These are phyloP conservation scores for Campopleginae sp. DNA, from an alignment of 2,888 invertebrate genomes.

Conservation along the genomic window DNA sequence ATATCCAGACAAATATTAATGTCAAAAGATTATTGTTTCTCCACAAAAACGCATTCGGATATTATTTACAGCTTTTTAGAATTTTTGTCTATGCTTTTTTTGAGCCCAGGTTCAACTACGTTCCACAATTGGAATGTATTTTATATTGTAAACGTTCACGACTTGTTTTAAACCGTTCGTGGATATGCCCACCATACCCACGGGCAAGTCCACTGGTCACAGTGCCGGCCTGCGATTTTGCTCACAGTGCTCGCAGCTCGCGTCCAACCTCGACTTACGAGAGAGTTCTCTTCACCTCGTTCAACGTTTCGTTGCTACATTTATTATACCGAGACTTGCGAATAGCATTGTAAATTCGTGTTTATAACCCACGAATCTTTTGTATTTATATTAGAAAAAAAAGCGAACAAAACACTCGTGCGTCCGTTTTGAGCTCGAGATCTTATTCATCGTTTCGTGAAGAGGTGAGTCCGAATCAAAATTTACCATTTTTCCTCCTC, in stretches of 20 bases:
- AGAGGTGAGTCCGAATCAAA: constrained; percentile 65
- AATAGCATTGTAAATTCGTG: constrained; percentile 52
- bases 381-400: constrained; percentile 18
- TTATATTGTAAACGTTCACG: not conserved
- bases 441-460: constrained; percentile 60
- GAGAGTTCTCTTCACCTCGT: constrained; percentile 60
- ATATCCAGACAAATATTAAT: constrained; percentile 19
- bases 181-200: constrained; percentile 68
- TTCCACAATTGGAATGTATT: not conserved
- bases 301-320: constrained; percentile 65
- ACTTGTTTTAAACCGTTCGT: not conserved
- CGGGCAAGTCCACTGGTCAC: constrained; percentile 77
- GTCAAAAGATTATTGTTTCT: constrained; percentile 19
- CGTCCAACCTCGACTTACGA: constrained; percentile 71
- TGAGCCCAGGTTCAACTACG: not conserved
- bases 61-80: not conserved
- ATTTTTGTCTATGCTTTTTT: constrained; percentile 2
- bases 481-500: not conserved
- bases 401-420: constrained; percentile 46
- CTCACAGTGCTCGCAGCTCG: constrained; percentile 80
- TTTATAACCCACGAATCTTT: constrained; percentile 36
- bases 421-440: constrained; percentile 54
- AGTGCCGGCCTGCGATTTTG: constrained; percentile 78
- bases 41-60: not conserved
- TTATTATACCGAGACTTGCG: constrained; percentile 39